phyloP scores from a whole-genome alignment of 2,113 vertebrate species.

The Neolamprologus toae region DNA sequence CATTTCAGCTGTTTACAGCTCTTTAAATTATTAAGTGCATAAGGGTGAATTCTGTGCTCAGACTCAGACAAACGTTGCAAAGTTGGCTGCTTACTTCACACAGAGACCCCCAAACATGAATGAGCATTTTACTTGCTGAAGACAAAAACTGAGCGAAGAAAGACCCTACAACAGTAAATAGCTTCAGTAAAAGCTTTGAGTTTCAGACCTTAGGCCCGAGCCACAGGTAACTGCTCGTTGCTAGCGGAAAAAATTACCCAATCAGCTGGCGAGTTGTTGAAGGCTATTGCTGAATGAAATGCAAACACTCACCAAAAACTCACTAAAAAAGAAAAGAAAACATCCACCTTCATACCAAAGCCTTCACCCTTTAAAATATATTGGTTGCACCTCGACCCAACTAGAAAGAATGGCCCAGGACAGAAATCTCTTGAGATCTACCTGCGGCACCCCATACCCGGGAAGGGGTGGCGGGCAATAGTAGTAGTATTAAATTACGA shows the following conservation, averaged over 20 bases:
- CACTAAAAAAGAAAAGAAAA: background rate
- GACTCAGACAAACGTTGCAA: background rate
- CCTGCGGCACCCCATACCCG: background rate
- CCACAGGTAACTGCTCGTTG: background rate
- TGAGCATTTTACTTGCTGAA: background rate
- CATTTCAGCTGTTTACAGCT: background rate
- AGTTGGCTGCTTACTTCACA: background rate
- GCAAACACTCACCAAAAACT: background rate
- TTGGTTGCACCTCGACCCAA: background rate
- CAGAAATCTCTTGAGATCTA: background rate
- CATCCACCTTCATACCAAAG: background rate
- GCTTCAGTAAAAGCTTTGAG: background rate
- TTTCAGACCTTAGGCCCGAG: background rate
- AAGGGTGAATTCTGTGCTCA: background rate
- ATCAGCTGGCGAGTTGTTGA: accelerated
- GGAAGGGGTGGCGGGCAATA: background rate
- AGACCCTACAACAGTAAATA: background rate
- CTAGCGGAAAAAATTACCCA: background rate
- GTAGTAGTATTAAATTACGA: background rate
- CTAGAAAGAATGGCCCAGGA: background rate
- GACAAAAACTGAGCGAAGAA: background rate
- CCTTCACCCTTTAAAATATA: background rate
- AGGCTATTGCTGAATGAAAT: background rate
- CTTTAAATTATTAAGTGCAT: background rate
- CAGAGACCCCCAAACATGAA: background rate